Base-by-base conservation (phyloP, 2,888 invertebrate species). In the Mythimna impura region DNA sequence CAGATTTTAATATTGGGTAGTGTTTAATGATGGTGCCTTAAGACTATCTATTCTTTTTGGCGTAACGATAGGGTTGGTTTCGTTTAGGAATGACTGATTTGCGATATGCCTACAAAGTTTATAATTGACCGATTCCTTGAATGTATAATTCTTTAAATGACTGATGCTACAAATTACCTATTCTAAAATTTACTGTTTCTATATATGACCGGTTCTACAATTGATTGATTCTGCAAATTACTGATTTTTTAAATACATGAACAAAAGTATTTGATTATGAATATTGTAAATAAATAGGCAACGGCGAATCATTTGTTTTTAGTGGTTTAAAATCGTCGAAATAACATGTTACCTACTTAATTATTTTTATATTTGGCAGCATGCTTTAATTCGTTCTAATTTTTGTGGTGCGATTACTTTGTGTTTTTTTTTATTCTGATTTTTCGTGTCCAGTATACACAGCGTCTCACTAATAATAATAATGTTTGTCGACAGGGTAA, bases 401-500 rank as follows among this genome's bases (percentile, higher is more conserved):
- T 57, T 47, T 57, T 22, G 12, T 25, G 5, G 1, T 12, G 14
- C 0, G n/a, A 52, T n/a, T n/a, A 50, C 20, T 8, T 50, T 50
- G 8, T 8, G 25, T 20, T 73, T 25, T 52, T 14, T 7, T 47
- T 43, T 1, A 50, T 20, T 20, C 50, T 20, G 20, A 2, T 8
- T 52, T 9, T n/a, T 52, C 9, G 50, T 17, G 20, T 47, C 17
- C 17, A 47, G 7, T 47, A 47, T 14, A 47, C 17, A 40, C 1
- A 40, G 12, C 17, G 47, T 14, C 5, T 1, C 30, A 30, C 43
- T 65, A 2, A 40, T 3, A 55, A 40, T 3, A 55, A 14, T 6
- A 9, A 54, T 65, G 30, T 40, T 20, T 54, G 40, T 9, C 40
- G 34, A 69, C 80, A 75, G n/a, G 22, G 43, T 50, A 17, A 55